phyloP scores from a whole-genome alignment of 92 coral and sea anemone species.

The Muricea muricata region DNA sequence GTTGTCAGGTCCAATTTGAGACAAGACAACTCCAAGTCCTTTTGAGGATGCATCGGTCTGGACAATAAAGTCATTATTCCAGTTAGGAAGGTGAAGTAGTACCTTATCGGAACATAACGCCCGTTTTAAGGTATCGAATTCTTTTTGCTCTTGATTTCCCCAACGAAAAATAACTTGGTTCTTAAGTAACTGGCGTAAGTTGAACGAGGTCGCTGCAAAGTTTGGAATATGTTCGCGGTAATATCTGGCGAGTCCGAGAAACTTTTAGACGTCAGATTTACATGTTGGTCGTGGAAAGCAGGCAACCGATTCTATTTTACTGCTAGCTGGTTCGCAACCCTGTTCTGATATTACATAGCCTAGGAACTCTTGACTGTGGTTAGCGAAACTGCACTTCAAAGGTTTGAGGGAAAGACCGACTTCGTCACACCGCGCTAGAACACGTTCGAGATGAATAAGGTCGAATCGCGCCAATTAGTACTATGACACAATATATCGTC shows the following conservation, averaged over 20 bases:
- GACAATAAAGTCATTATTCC: too few relatives aligned
- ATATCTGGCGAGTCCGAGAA: too few relatives aligned
- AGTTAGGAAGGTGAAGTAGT: neutral
- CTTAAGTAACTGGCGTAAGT: neutral
- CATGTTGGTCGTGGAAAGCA: neutral
- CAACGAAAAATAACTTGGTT: too few relatives aligned
- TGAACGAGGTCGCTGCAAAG: neutral
- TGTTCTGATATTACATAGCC: neutral
- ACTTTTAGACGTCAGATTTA: neutral
- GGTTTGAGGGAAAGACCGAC: neutral
- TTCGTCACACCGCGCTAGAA: neutral
- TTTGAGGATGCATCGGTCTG: too few relatives aligned
- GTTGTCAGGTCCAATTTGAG: neutral
- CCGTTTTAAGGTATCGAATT: neutral
- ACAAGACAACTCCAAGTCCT: neutral
- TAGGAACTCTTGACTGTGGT: neutral
- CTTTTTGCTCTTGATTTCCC: neutral
- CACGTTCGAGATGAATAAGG: conserved; percentile 7
- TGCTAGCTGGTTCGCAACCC: neutral
- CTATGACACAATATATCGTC: neutral
- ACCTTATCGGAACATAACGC: neutral
- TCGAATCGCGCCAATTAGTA: neutral
- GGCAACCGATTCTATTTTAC: neutral
- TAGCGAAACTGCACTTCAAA: neutral
- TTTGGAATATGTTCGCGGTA: neutral